A percentile compares a stretch with the other conserved stretches of the same genome.
These are phyloP conservation scores for Creontiades dilutus DNA, from an alignment of 2,888 invertebrate species.

Conservation along the genomic window DNA sequence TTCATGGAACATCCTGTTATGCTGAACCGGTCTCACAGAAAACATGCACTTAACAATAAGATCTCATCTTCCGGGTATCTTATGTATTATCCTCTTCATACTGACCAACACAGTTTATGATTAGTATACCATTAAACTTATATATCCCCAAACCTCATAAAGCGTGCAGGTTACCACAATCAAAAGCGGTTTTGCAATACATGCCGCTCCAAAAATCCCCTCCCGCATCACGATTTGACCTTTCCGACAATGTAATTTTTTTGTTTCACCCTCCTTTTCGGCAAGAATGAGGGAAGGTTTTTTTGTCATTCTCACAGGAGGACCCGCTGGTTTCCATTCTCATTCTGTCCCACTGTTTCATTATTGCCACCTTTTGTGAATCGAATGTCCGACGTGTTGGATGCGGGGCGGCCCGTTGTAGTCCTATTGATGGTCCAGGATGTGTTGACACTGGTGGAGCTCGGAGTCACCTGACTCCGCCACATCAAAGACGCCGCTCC, in stretches of 20 bases:
- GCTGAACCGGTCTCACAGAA: too few relatives aligned
- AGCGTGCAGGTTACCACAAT: too few relatives aligned
- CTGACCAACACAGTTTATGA: too few relatives aligned
- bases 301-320: neutral
- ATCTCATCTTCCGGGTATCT: too few relatives aligned
- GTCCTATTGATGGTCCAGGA: constrained; percentile 12
- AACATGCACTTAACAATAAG: too few relatives aligned
- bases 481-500: constrained; percentile 57
- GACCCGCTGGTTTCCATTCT: neutral
- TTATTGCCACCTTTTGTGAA: constrained; percentile 32
- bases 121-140: too few relatives aligned
- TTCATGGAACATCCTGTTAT: too few relatives aligned
- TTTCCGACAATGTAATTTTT: neutral
- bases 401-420: neutral
- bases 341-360: neutral
- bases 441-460: constrained; percentile 57
- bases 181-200: neutral
- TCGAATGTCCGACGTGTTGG: constrained; percentile 16
- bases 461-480: constrained; percentile 54
- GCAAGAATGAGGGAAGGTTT: neutral
- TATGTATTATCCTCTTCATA: too few relatives aligned
- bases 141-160: too few relatives aligned
- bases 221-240: constrained; percentile 28
- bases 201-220: neutral
- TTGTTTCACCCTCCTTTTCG: constrained; percentile 30